These are phyloP conservation scores for Sebastes kiyomatsui DNA, from an alignment of 2,797 vertebrate genomes.

Conservation along the genomic window DNA sequence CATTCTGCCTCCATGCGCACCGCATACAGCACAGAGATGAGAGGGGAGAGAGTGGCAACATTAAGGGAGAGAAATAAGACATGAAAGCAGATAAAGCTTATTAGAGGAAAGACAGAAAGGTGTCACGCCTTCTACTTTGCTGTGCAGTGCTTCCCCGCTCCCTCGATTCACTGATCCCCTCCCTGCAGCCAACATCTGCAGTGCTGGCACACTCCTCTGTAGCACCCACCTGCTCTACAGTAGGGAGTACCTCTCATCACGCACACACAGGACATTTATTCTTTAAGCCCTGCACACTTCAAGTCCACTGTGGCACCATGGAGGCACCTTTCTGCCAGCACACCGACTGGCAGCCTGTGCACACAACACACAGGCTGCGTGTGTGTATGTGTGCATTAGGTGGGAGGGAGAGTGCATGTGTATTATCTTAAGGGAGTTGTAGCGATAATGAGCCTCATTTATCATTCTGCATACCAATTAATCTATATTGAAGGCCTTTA, in stretches of 20 bases:
- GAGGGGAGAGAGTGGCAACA: background rate
- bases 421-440: slow-evolving; percentile 15
- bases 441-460: slow-evolving; percentile 28
- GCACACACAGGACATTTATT: background rate
- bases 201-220: slow-evolving; percentile 48
- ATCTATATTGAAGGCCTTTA: slow-evolving; percentile 19
- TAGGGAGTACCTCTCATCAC: slow-evolving; percentile 3
- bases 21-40: background rate
- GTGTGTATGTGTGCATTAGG: background rate
- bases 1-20: background rate
- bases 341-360: background rate
- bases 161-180: background rate
- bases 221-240: slow-evolving; percentile 49
- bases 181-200: slow-evolving; percentile 41
- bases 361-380: background rate
- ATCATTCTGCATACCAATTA: slow-evolving; percentile 28
- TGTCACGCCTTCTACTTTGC: background rate
- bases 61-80: background rate
- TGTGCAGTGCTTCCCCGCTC: slow-evolving; percentile 8
- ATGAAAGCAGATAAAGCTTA: slow-evolving; percentile 3
- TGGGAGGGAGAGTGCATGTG: background rate
- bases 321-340: background rate
- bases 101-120: background rate
- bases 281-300: background rate
- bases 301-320: background rate